phyloP scores from a whole-genome alignment of 2,888 invertebrate genomes.

The Hypercompe scribonia region DNA sequence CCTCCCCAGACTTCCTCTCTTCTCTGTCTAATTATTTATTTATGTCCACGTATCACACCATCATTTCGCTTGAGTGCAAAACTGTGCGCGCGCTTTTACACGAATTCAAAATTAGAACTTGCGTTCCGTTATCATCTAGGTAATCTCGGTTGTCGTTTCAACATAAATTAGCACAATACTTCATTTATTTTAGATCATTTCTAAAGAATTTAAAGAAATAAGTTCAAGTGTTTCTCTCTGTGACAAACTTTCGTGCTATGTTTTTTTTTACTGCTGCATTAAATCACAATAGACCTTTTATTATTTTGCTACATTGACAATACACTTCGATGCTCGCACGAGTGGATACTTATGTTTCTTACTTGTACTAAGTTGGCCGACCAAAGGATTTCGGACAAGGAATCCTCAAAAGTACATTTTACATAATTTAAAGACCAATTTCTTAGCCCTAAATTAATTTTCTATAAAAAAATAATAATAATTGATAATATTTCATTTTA shows the following conservation, averaged over 20 bases:
- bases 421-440: conserved; percentile 15
- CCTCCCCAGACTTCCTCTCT: conserved; percentile 71
- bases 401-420: conserved; percentile 15
- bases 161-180: conserved; percentile 63
- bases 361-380: conserved; percentile 10
- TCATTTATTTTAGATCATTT: conserved; percentile 42
- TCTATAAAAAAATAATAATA: conserved; percentile 47
- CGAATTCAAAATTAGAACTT: conserved; percentile 80
- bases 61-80: conserved; percentile 83
- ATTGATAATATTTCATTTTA: conserved; percentile 73
- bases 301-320: conserved; percentile 48
- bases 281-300: conserved; percentile 49
- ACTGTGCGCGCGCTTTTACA: conserved; percentile 72
- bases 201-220: conserved; percentile 29
- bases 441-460: conserved; percentile 35
- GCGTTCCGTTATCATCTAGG: conserved; percentile 76
- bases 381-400: conserved; percentile 12
- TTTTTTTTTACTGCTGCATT: conserved; percentile 50
- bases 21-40: conserved; percentile 85
- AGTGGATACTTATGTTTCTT: conserved; percentile 20
- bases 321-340: conserved; percentile 38
- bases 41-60: conserved; percentile 82
- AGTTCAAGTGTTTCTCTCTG: conserved; percentile 48
- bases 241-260: conserved; percentile 39
- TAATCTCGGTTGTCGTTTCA: conserved; percentile 72